Conservation (phyloP, 2,113 vertebrate species). For the Chinchilla lanigera region DNA sequence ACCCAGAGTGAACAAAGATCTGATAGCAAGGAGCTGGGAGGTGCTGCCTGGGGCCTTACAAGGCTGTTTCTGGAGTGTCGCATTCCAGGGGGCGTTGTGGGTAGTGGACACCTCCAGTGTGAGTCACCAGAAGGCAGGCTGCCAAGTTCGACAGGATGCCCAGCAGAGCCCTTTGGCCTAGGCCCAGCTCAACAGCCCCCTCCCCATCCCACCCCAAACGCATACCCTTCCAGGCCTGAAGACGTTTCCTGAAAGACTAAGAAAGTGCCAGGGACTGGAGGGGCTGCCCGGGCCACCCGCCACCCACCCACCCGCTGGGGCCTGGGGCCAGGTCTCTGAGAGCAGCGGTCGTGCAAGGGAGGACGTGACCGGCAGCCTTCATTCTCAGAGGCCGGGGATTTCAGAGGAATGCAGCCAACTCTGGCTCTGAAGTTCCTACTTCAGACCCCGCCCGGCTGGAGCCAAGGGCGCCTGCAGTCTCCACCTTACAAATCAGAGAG, state of each 20-base stretch:
- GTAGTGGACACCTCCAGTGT: constrained; percentile 61
- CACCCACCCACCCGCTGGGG: background rate
- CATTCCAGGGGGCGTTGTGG: background rate
- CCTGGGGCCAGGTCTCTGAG: constrained; percentile 57
- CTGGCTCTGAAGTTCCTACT: constrained; percentile 77
- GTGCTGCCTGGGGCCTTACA: background rate
- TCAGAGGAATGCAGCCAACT: constrained; percentile 75
- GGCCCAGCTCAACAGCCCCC: constrained; percentile 59
- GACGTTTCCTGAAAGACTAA: constrained; percentile 78
- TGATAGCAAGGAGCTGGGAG: background rate
- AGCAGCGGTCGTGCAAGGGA: constrained; percentile 51
- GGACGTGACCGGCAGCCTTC: constrained; percentile 79
- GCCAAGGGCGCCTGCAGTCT: constrained; percentile 62
- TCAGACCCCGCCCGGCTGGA: constrained; percentile 75
- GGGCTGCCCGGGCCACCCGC: background rate
- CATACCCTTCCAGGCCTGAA: constrained; percentile 56
- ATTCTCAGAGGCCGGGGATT: constrained; percentile 64
- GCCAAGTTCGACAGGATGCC: constrained; percentile 70
- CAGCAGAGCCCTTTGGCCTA: constrained; percentile 54
- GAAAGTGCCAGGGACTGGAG: constrained; percentile 38
- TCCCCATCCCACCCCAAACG: constrained; percentile 30
- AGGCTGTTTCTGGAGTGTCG: constrained; percentile 31
- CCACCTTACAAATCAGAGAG: constrained; percentile 68
- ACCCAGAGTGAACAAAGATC: background rate
- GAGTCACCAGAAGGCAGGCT: constrained; percentile 71